A percentile compares a stretch with the other conserved stretches of the same genome.
phyloP scores from a whole-genome alignment of 2,888 invertebrate species.

The Trachelus troglodyta region DNA sequence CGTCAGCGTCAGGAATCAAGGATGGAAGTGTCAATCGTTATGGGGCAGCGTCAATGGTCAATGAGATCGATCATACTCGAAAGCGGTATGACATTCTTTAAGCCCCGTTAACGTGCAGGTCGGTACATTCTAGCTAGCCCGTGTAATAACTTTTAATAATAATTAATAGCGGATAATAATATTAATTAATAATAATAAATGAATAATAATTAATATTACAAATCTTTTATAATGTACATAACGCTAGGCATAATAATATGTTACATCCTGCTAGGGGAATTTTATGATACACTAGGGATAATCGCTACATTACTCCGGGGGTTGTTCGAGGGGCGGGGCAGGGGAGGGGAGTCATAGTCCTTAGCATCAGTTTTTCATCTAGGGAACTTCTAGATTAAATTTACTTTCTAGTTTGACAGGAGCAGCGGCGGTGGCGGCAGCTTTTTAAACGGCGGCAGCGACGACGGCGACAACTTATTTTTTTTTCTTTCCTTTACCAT shows the following conservation, averaged over 20 bases:
- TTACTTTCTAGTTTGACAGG: conserved; percentile 50
- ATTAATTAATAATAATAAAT: conserved; percentile 37
- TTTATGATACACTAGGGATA: conserved; percentile 63
- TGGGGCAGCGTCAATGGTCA: conserved; percentile 57
- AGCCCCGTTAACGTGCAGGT: conserved; percentile 42
- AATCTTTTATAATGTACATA: conserved; percentile 56
- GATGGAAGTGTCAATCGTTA: conserved; percentile 21
- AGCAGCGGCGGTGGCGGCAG: conserved; percentile 39
- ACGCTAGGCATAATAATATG: conserved; percentile 55
- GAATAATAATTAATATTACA: conserved; percentile 54
- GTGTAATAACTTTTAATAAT: conserved; percentile 57
- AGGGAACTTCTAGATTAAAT: conserved; percentile 39
- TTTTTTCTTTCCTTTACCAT: background rate
- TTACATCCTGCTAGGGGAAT: conserved; percentile 61
- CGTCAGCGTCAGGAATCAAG: background rate
- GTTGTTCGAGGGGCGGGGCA: conserved; percentile 7
- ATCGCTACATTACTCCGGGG: conserved; percentile 41
- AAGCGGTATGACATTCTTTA: conserved; percentile 49
- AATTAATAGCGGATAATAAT: conserved; percentile 54
- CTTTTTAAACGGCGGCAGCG: conserved; percentile 3
- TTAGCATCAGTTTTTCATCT: conserved; percentile 29
- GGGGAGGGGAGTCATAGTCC: conserved; percentile 40
- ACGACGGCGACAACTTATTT: conserved; percentile 1
- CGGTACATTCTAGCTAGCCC: conserved; percentile 55
- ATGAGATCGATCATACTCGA: conserved; percentile 63